Percentiles rank a stretch among this genome's conserved stretches.
Evolutionary conservation across 1,140 invertebrate genomes (phyloP).

Genomic region (Drosophila nigromelanica): DNA sequence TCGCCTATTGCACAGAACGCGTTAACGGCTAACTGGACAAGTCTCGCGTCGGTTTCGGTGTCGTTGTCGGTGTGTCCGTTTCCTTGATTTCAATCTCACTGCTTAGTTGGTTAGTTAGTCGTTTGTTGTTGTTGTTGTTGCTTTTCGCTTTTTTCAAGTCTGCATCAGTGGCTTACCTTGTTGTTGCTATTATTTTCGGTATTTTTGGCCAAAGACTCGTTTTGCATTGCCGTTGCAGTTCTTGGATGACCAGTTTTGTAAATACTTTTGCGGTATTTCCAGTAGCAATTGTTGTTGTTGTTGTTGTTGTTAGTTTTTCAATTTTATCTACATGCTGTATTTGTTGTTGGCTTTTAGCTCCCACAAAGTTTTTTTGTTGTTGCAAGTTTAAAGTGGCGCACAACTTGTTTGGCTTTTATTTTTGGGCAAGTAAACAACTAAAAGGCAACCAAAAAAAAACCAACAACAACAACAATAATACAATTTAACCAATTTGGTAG

Average conservation of each 20-base stretch:
- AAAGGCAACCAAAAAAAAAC: constrained; percentile 1
- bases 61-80: constrained; percentile 49
- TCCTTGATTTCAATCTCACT: constrained; percentile 74
- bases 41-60: constrained; percentile 18
- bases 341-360: constrained; percentile 31
- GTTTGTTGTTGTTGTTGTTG: constrained; percentile 25
- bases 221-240: constrained; percentile 63
- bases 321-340: constrained; percentile 32
- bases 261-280: constrained; percentile 57
- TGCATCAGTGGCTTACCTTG: constrained; percentile 54
- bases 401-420: constrained; percentile 57
- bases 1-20: constrained; percentile 70
- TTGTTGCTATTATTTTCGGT: constrained; percentile 43
- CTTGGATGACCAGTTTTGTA: constrained; percentile 77
- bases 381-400: constrained; percentile 37
- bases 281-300: constrained; percentile 13
- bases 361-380: constrained; percentile 10
- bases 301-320: constrained; percentile 17
- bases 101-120: constrained; percentile 45
- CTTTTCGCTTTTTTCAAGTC: constrained; percentile 46
- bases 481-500: constrained; percentile 59
- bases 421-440: constrained; percentile 46
- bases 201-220: constrained; percentile 69
- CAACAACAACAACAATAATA: constrained; percentile 23
- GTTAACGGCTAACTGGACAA: constrained; percentile 50